Conservation (phyloP, 2,113 vertebrate species). For the Phaethornis superciliosus region DNA sequence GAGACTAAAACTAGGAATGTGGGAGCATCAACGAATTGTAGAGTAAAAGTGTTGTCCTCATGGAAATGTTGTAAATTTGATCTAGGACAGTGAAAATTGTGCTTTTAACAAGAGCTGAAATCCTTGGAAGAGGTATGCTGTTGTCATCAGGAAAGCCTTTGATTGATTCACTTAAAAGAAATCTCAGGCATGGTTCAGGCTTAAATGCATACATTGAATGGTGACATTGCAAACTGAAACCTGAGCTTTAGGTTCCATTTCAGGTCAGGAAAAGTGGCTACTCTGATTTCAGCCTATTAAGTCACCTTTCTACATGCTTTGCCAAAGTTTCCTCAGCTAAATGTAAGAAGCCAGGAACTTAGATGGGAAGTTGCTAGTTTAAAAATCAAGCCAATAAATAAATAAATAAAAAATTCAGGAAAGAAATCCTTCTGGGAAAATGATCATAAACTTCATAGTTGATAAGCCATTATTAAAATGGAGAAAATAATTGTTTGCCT, state of each 20-base stretch:
- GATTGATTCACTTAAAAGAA: not conserved
- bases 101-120: not conserved
- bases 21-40: not conserved
- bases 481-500: constrained; percentile 39
- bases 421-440: not conserved
- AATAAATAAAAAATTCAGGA: not conserved
- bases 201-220: not conserved
- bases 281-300: constrained; percentile 37
- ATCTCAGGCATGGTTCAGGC: not conserved
- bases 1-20: not conserved
- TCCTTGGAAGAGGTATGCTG: not conserved
- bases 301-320: constrained; percentile 34
- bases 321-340: constrained; percentile 32
- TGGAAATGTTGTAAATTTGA: not conserved
- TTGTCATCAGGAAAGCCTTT: not conserved
- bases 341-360: not conserved
- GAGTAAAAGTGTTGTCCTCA: not conserved
- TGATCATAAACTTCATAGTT: not conserved
- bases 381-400: not conserved
- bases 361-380: not conserved
- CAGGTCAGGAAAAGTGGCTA: not conserved
- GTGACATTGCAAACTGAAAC: constrained; percentile 45
- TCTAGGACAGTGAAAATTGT: not conserved
- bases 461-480: constrained; percentile 20
- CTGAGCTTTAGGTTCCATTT: constrained; percentile 56